Percentiles rank a stretch among this genome's conserved stretches.
These are phyloP conservation scores for Ophioninae sp. DNA, from an alignment of 2,888 invertebrate genomes.

Conservation along the genomic window DNA sequence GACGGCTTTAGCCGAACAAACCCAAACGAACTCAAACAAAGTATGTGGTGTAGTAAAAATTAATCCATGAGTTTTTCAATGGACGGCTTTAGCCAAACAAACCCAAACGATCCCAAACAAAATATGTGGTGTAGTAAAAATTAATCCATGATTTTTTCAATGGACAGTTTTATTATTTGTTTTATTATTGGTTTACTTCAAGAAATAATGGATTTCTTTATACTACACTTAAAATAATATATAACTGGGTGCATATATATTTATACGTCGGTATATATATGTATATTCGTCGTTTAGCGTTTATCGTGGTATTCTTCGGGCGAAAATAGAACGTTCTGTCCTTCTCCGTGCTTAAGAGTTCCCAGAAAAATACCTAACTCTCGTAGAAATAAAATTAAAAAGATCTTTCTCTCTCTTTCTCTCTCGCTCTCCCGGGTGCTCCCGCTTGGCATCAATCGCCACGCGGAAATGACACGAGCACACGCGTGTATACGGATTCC, in stretches of 20 bases:
- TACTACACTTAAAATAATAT: neutral
- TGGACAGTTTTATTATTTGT: too few species aligned
- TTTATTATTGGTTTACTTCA: too few species aligned
- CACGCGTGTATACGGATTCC: slow-evolving; percentile 1
- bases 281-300: slow-evolving; percentile 67
- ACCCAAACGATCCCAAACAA: too few species aligned
- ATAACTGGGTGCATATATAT: neutral
- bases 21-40: too few species aligned
- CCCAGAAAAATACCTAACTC: slow-evolving; percentile 74
- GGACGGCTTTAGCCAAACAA: too few species aligned
- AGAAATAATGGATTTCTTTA: too few species aligned
- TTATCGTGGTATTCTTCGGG: slow-evolving; percentile 64
- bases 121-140: too few species aligned
- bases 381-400: slow-evolving; percentile 69
- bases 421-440: neutral
- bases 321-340: slow-evolving; percentile 64
- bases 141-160: too few species aligned
- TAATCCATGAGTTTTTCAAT: too few species aligned
- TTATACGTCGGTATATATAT: neutral
- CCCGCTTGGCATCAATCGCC: slow-evolving; percentile 42
- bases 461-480: slow-evolving; percentile 22
- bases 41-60: too few species aligned
- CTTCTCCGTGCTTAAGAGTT: slow-evolving; percentile 68
- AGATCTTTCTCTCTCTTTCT: slow-evolving; percentile 37
- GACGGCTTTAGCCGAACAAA: too few species aligned